Percentiles rank a stretch among this genome's conserved stretches.
Evolutionary conservation across 2,888 invertebrate genomes (phyloP).

Genomic region (Catocala sponsa): DNA sequence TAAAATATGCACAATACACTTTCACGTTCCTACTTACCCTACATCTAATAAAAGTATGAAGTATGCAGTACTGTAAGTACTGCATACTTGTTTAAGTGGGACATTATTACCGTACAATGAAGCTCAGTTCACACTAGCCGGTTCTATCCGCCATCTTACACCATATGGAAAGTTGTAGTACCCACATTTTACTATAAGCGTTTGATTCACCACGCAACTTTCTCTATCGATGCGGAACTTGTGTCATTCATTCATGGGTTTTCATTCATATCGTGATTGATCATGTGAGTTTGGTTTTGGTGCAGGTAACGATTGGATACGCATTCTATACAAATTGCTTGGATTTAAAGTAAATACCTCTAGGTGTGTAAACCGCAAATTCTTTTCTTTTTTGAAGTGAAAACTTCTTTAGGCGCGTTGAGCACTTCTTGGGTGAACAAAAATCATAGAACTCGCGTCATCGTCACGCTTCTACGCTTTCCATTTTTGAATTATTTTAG

Average conservation of each 20-base stretch:
- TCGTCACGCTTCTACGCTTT: too few species aligned
- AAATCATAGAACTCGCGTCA: too few species aligned
- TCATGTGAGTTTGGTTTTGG: slow-evolving; percentile 15
- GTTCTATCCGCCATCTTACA: slow-evolving; percentile 20
- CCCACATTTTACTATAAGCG: slow-evolving; percentile 21
- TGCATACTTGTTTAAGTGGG: slow-evolving; percentile 29
- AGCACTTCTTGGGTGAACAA: too few species aligned
- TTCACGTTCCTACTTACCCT: not conserved
- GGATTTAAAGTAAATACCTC: too few species aligned
- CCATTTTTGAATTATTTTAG: too few species aligned
- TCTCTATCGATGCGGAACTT: slow-evolving; percentile 40
- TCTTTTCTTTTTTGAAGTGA: too few species aligned
- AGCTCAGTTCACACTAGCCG: slow-evolving; percentile 30
- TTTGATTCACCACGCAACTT: slow-evolving; percentile 49
- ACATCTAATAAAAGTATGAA: not conserved
- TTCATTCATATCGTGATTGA: slow-evolving; percentile 27
- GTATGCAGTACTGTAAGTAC: too few species aligned
- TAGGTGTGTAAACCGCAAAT: too few species aligned
- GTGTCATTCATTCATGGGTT: slow-evolving; percentile 31
- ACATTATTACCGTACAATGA: slow-evolving; percentile 30
- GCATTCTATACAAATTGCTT: too few species aligned
- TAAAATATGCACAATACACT: too few species aligned
- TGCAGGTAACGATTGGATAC: slow-evolving; percentile 18
- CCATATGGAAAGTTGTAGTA: slow-evolving; percentile 32
- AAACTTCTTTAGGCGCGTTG: too few species aligned